These are phyloP conservation scores for Epicauta chinensis DNA, from an alignment of 1,140 invertebrate species.

Conservation along the genomic window DNA sequence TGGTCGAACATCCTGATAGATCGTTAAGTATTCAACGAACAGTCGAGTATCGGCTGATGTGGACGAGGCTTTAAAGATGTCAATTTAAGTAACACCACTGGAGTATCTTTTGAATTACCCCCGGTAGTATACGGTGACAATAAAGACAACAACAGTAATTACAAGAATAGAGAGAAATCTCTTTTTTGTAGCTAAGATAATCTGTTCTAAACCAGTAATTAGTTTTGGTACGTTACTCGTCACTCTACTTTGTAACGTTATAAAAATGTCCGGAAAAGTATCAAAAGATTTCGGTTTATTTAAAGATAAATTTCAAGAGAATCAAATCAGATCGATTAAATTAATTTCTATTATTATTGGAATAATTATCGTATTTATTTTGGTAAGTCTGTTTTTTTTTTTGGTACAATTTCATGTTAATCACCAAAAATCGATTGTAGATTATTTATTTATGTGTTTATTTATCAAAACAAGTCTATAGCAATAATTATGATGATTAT, in stretches of 20 bases:
- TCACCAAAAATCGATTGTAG: background rate
- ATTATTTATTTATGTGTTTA: constrained; percentile 7
- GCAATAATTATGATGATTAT: background rate
- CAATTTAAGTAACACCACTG: too few relatives aligned
- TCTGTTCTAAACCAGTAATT: too few relatives aligned
- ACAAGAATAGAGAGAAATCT: too few relatives aligned
- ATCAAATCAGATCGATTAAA: background rate
- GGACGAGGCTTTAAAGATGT: too few relatives aligned
- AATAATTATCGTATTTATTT: constrained; percentile 1
- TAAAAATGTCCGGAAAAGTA: constrained; percentile 13
- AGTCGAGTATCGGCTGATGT: too few relatives aligned
- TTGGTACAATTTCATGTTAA: background rate
- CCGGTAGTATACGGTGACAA: too few relatives aligned
- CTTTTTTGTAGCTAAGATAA: too few relatives aligned
- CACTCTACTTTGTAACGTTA: background rate
- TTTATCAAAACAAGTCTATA: background rate
- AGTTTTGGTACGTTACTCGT: background rate
- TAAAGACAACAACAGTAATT: too few relatives aligned
- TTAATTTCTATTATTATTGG: constrained; percentile 1
- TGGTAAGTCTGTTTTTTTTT: constrained; percentile 6
- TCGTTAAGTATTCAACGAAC: too few relatives aligned
- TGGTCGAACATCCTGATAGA: too few relatives aligned
- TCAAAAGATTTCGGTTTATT: constrained; percentile 18
- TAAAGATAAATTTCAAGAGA: constrained; percentile 8
- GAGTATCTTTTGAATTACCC: too few relatives aligned